Percentiles rank a stretch among this genome's conserved stretches.
Conservation (phyloP, 2,888 invertebrate species). For the Melikaiella ostensackeni region DNA sequence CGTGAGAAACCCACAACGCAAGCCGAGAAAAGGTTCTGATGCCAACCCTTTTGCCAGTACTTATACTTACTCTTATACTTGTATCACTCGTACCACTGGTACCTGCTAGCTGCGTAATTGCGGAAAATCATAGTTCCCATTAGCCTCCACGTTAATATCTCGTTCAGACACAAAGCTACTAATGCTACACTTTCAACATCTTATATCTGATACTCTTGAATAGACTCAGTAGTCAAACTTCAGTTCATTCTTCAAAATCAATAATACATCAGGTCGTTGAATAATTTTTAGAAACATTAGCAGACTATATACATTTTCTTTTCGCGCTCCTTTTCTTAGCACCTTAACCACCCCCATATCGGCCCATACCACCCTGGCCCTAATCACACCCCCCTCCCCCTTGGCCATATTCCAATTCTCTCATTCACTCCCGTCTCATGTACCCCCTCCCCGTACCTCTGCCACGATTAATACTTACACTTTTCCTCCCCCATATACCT, state of each 20-base stretch:
- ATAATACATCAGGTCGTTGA: no score
- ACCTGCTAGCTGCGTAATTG: conserved; percentile 16
- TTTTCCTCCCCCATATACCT: no score
- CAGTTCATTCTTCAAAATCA: not conserved
- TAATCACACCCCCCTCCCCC: no score
- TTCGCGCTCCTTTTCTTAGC: no score
- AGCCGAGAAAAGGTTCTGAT: conserved; percentile 37
- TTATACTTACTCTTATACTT: conserved; percentile 8
- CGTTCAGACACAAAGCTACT: conserved; percentile 4
- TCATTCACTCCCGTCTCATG: no score
- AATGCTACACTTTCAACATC: not conserved
- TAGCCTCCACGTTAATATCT: conserved; percentile 29
- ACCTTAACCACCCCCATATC: no score
- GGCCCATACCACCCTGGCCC: no score
- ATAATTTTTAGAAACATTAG: no score
- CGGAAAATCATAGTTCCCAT: conserved; percentile 36
- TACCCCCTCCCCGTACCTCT: no score
- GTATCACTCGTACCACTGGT: conserved; percentile 22
- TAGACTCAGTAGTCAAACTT: not conserved
- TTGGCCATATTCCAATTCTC: no score
- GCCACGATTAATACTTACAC: no score
- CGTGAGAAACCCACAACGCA: conserved; percentile 53
- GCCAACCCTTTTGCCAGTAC: conserved; percentile 11
- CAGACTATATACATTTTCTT: no score
- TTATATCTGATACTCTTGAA: not conserved